Evolutionary conservation across 1,140 invertebrate species (phyloP).

Genomic region (Zaprionus camerounensis): DNA sequence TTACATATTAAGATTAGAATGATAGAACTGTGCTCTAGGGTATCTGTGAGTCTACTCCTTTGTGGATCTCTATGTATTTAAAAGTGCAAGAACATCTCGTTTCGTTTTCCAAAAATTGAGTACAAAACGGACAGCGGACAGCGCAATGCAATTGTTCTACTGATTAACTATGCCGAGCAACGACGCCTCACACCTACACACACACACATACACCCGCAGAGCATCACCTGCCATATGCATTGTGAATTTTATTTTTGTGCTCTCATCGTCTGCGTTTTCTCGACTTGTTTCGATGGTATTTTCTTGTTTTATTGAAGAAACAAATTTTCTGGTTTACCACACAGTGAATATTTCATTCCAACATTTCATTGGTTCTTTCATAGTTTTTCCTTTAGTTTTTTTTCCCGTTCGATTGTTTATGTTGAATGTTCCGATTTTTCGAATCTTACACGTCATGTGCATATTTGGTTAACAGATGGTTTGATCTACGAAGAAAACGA

Average conservation of each 20-base stretch:
- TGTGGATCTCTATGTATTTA: not conserved
- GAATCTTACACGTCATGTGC: conserved; percentile 57
- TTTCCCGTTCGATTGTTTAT: conserved; percentile 59
- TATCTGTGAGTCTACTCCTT: not conserved
- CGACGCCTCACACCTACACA: not conserved
- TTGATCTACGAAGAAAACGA: conserved; percentile 56
- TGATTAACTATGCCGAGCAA: conserved; percentile 32
- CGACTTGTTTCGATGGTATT: conserved; percentile 14
- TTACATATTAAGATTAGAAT: not conserved
- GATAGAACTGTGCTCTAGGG: not conserved
- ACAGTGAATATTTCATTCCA: conserved; percentile 25
- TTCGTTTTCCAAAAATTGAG: conserved; percentile 69
- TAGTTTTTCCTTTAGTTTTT: conserved; percentile 21
- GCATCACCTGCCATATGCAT: conserved; percentile 56
- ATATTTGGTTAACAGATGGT: conserved; percentile 78
- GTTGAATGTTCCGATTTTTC: conserved; percentile 65
- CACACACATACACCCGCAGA: not conserved
- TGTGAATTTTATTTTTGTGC: conserved; percentile 65
- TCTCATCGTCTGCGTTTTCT: conserved; percentile 61
- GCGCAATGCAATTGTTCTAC: conserved; percentile 41
- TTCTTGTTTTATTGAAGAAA: conserved; percentile 40
- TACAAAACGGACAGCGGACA: conserved; percentile 37
- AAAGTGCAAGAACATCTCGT: conserved; percentile 40
- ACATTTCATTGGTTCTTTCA: conserved; percentile 16
- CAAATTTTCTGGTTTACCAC: conserved; percentile 66